phyloP scores from a whole-genome alignment of 2,113 vertebrate genomes.

The Lampris megalopsis region DNA sequence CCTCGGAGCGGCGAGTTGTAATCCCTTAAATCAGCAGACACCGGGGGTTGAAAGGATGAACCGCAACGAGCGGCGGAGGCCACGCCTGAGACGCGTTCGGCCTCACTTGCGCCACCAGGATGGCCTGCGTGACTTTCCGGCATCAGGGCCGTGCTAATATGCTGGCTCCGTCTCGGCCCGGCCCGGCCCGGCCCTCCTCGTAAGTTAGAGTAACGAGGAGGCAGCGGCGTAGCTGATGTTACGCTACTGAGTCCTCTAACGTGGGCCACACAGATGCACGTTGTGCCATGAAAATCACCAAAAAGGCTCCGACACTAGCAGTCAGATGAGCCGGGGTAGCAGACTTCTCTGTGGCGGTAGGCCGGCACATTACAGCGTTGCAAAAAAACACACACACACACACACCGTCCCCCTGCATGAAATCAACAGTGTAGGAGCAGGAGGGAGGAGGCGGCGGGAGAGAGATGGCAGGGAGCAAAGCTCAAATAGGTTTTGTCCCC shows the following conservation, averaged over 20 bases:
- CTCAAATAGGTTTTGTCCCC: conserved; percentile 59
- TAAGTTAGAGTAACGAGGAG: neutral
- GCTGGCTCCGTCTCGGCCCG: neutral
- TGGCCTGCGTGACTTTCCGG: conserved; percentile 53
- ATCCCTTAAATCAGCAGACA: conserved; percentile 55
- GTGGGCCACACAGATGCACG: conserved; percentile 23
- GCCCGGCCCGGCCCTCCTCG: conserved; percentile 17
- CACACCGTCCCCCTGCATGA: neutral
- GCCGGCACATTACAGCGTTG: neutral
- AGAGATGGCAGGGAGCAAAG: conserved; percentile 38
- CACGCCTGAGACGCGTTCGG: conserved; percentile 23
- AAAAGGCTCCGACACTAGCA: conserved; percentile 1
- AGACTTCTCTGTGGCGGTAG: conserved; percentile 50
- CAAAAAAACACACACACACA: neutral
- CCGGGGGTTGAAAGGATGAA: conserved; percentile 61
- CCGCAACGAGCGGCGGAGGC: conserved; percentile 27
- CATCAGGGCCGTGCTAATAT: conserved; percentile 35
- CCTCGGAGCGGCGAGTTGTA: conserved; percentile 21
- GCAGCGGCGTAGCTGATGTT: conserved; percentile 28
- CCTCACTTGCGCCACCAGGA: conserved; percentile 22
- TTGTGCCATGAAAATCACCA: conserved; percentile 38
- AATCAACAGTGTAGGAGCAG: conserved; percentile 21
- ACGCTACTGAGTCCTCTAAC: conserved; percentile 29
- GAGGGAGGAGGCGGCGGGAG: conserved; percentile 3
- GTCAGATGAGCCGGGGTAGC: conserved; percentile 26